These are phyloP conservation scores for Zosterops pallidus DNA, from an alignment of 2,113 vertebrate species.

Conservation along the genomic window DNA sequence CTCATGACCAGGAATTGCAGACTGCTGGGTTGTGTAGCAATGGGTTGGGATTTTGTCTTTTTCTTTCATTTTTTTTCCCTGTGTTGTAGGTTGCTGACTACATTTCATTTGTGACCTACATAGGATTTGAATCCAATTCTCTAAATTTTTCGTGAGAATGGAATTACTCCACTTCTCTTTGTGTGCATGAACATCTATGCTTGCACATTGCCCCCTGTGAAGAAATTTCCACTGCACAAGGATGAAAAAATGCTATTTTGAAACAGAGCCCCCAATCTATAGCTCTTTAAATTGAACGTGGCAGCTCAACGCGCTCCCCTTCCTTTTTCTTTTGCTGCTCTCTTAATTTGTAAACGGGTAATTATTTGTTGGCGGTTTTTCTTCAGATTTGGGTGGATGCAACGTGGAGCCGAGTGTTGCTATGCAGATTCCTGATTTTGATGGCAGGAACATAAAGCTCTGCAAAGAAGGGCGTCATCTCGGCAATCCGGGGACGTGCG, in stretches of 20 bases:
- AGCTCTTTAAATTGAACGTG: neutral
- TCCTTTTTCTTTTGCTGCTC: neutral
- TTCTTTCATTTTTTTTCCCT: neutral
- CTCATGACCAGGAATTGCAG: constrained; percentile 7
- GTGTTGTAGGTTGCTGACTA: neutral
- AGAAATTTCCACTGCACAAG: neutral
- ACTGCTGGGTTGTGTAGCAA: neutral
- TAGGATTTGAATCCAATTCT: neutral
- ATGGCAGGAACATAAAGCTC: neutral
- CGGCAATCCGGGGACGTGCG: neutral
- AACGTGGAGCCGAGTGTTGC: neutral
- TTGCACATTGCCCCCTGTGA: neutral
- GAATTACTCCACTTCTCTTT: neutral
- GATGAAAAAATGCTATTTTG: neutral
- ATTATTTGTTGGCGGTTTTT: neutral
- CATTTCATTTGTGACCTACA: constrained; percentile 15
- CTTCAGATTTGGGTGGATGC: neutral
- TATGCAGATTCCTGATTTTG: constrained; percentile 23
- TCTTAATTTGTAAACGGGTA: neutral
- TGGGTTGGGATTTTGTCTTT: neutral
- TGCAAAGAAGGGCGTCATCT: neutral
- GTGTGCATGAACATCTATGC: neutral
- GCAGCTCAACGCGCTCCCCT: neutral
- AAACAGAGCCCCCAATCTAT: neutral
- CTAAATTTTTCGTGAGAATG: neutral